Evolutionary conservation across 2,888 invertebrate species (phyloP), one percentile per base, ranked within the genome.

Genomic region (Synanthedon andrenaeformis): DNA sequence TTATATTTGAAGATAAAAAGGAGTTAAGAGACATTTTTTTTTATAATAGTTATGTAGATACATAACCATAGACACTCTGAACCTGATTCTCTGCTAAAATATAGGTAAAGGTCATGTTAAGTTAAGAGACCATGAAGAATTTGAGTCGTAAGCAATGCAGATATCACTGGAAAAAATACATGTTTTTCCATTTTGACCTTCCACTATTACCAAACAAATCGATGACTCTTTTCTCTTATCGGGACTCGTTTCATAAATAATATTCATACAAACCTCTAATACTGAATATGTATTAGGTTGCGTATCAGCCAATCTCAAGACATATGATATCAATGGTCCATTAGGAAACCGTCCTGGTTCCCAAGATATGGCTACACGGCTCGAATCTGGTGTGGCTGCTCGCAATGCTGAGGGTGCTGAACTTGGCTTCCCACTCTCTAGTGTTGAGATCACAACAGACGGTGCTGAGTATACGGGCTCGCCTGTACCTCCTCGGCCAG

Each of bases 311-410:
- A 96, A 90, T 66, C 92, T 89, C 60, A 97, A 85, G 61, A 93
- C 93, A 83, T 96, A 97, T 60, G 96, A 94, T 57, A 95, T 91
- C 64, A 97, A 89, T 48, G 95, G 96, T 60, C 96, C 97, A 78
- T 96, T 96, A 53, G 94, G 93, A 72, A 94, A 96, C 53, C 91
- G 90, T 13, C 97, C 96, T 13, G 95, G 93, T 74, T 92, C 92
- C 97, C 97, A 97, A 65, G 93, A 94, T 57, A 97, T 91, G 59
- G 95, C 94, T 58, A 97, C 92, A 63, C 96, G 91, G 63, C 92
- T 91, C 52, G 94, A 90, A 78, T 96, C 96, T 54, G 96, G 91
- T 3, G 96, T 91, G 55, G 93, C 91, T 17, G 94, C 92, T 61
- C 92, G 90, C 61, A 94, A 90, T 59, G 94, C 91, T 57, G 90